Percentiles rank a stretch among this genome's conserved stretches.
These are phyloP conservation scores for Charina bottae DNA, from an alignment of 2,113 vertebrate species.

Conservation along the genomic window DNA sequence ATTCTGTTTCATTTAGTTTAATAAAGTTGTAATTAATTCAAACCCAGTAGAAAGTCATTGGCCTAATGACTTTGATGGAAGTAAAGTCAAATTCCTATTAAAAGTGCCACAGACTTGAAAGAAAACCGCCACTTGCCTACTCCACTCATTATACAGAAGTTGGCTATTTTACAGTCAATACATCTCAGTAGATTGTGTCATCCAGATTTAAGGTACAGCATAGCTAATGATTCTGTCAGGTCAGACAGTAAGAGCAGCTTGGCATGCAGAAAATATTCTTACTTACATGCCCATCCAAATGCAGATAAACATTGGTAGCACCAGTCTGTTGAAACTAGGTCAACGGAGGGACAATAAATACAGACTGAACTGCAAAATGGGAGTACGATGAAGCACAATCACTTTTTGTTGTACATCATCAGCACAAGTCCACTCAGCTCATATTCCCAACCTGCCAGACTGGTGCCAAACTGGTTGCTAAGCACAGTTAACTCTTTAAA, in stretches of 20 bases:
- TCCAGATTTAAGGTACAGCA: neutral
- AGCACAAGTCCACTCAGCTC: neutral
- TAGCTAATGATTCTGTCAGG: neutral
- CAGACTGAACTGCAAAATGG: neutral
- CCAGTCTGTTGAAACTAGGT: conserved; percentile 11
- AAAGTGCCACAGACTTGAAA: neutral
- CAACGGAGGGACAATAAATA: conserved; percentile 4
- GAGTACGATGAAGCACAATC: neutral
- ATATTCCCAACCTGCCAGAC: neutral
- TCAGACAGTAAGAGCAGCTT: neutral
- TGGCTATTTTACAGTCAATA: neutral
- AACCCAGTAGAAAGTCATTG: conserved; percentile 4
- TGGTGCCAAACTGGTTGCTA: conserved; percentile 16
- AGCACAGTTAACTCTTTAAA: neutral
- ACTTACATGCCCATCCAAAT: neutral
- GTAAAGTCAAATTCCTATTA: neutral
- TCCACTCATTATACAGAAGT: neutral
- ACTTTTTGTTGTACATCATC: neutral
- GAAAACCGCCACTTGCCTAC: neutral
- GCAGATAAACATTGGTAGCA: neutral
- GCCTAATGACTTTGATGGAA: conserved; percentile 1
- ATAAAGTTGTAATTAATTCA: conserved; percentile 18
- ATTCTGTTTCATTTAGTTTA: neutral
- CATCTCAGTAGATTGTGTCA: neutral
- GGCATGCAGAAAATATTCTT: neutral